Conservation (phyloP, 2,888 invertebrate genomes). For the Ophion slaviceki region DNA sequence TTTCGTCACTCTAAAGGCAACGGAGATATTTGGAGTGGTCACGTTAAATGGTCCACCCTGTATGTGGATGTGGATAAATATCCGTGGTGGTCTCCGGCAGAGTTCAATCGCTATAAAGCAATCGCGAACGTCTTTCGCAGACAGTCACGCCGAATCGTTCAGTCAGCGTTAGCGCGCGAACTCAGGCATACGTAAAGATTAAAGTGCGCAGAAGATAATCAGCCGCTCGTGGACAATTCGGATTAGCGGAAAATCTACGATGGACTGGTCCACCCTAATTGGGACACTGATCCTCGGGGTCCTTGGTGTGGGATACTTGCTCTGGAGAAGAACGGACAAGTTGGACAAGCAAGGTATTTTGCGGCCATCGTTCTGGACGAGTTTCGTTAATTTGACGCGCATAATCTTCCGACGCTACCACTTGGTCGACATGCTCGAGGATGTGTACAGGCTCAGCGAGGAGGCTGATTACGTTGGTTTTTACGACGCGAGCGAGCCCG, state of each 20-base stretch:
- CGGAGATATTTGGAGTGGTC: too few relatives aligned
- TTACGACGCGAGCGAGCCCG: background rate
- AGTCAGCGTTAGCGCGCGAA: background rate
- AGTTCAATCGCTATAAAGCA: background rate
- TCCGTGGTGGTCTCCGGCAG: background rate
- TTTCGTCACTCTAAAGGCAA: too few relatives aligned
- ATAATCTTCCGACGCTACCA: background rate
- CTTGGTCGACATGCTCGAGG: background rate
- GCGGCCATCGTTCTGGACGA: background rate
- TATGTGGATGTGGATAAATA: background rate
- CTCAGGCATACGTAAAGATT: background rate
- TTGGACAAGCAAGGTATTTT: background rate
- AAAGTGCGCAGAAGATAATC: background rate
- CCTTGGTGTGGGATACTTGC: background rate
- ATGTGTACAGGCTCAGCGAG: background rate
- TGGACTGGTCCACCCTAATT: constrained; percentile 11
- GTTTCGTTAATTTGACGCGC: background rate
- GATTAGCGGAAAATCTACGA: background rate
- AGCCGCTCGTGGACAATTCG: background rate
- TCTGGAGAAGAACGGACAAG: background rate
- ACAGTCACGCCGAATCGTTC: background rate
- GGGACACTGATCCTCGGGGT: constrained; percentile 2
- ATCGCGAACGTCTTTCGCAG: background rate
- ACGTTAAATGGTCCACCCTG: too few relatives aligned
- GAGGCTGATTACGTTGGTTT: constrained; percentile 23